Base-by-base conservation (phyloP, 1,140 invertebrate genomes). In the Cydia strobilella region DNA sequence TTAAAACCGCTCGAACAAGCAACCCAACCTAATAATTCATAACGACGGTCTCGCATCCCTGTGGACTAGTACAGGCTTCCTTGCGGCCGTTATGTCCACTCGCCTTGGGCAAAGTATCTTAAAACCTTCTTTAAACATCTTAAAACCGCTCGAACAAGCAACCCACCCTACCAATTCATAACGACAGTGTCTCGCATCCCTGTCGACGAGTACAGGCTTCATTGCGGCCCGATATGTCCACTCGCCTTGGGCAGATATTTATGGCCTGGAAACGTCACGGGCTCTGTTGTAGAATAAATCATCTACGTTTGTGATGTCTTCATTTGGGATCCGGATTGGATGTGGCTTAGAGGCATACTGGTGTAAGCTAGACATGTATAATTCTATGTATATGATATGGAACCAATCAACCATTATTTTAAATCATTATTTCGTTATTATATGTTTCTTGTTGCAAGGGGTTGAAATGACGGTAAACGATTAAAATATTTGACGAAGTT, bases 191-290 rank as follows among this genome's bases (percentile, higher is more conserved):
- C 76, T 75, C 78, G 83, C 81, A 84, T 82, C 82, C 83, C 76
- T 86, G 86, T 86, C 84, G 84, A 84, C 87, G 82, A 82, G 75
- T 85, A 82, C 77, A 77, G 79, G 77, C 85, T 90, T 90, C 88
- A 88, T 91, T 89, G 80, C 87, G 82, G 84, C 85, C 86, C 86
- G 87, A 89, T 91, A 84, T 82, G 88, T 87, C 87, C 83, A 83
- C 82, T 83, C 80, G 86, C 85, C 87, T 91, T 90, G 90, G 87
- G 85, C 80, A 81, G 86, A 79, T 81, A 92, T 92, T 91, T 92
- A 92, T 91, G 87, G 88, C 77, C 85, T 90, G 89, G 90, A 91
- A 92, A 89, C 88, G 89, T 92, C 90, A 92, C 84, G 82, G 87
- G 77, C 77, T 83, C 87, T 83, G 85, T 88, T 85, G 83, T 65